Evolutionary conservation across 2,888 invertebrate species (phyloP).

Genomic region (Philonicus albiceps): DNA sequence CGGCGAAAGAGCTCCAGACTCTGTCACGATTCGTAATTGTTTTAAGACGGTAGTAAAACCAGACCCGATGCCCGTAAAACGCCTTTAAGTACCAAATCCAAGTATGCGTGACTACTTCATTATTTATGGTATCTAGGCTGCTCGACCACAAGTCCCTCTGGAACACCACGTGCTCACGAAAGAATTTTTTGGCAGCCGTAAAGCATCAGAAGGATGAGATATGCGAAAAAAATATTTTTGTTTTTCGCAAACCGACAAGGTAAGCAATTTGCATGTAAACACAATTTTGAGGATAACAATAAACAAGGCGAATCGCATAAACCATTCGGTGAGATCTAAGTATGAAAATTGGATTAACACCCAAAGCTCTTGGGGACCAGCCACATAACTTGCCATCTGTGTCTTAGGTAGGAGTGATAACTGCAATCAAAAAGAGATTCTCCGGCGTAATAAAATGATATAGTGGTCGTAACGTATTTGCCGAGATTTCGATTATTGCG

Average conservation of each 20-base stretch:
- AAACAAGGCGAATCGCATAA: neutral
- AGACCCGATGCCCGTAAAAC: neutral
- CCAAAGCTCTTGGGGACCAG: neutral
- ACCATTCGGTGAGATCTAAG: neutral
- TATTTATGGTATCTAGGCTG: neutral
- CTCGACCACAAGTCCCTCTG: neutral
- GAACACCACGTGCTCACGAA: neutral
- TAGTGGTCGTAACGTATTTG: neutral
- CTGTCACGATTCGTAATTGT: neutral
- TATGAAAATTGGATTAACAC: neutral
- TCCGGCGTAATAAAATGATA: neutral
- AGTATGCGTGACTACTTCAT: neutral
- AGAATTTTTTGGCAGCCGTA: neutral
- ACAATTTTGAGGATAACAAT: neutral
- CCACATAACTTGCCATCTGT: neutral
- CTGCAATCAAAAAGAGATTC: neutral
- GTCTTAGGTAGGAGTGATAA: neutral
- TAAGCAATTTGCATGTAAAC: neutral
- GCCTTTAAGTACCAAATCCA: neutral
- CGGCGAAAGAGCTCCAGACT: neutral
- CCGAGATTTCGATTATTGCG: neutral
- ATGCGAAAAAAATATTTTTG: neutral
- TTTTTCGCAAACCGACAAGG: neutral
- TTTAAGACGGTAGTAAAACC: neutral
- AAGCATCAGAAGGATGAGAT: neutral